Percentiles rank a stretch among this genome's conserved stretches.
Evolutionary conservation across 2,797 vertebrate species (phyloP).

Genomic region (Aldrovandia affinis): DNA sequence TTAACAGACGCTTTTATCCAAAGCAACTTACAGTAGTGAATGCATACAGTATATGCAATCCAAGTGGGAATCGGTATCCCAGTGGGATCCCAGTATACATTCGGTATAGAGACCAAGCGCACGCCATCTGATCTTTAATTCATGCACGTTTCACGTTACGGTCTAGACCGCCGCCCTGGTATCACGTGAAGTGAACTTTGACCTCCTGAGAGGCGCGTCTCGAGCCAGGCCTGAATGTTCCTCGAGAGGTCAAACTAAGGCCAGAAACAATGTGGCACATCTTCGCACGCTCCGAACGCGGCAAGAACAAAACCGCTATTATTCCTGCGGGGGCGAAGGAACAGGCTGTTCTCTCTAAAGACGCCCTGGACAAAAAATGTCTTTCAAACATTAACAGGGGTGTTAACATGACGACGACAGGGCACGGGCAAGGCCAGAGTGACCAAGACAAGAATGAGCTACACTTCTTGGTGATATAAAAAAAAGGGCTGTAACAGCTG

Average conservation of each 20-base stretch:
- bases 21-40: no score
- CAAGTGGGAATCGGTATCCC: no score
- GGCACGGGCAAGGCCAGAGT: neutral
- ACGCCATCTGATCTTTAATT: conserved; percentile 46
- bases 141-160: conserved; percentile 51
- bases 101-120: neutral
- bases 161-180: conserved; percentile 11
- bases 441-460: no score
- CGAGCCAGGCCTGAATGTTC: neutral
- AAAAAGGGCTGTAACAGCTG: neutral
- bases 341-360: conserved; percentile 16
- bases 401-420: neutral
- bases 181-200: neutral
- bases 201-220: neutral
- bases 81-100: no score
- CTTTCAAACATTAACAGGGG: neutral
- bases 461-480: no score
- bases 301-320: conserved; percentile 40
- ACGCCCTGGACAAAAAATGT: neutral
- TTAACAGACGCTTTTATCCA: no score
- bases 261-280: conserved; percentile 14
- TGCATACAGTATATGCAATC: no score
- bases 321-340: conserved; percentile 25
- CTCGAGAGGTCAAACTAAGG: neutral
- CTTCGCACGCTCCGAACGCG: neutral